These are phyloP conservation scores for Diuraphis noxia DNA, from an alignment of 1,140 invertebrate genomes.

Conservation along the genomic window DNA sequence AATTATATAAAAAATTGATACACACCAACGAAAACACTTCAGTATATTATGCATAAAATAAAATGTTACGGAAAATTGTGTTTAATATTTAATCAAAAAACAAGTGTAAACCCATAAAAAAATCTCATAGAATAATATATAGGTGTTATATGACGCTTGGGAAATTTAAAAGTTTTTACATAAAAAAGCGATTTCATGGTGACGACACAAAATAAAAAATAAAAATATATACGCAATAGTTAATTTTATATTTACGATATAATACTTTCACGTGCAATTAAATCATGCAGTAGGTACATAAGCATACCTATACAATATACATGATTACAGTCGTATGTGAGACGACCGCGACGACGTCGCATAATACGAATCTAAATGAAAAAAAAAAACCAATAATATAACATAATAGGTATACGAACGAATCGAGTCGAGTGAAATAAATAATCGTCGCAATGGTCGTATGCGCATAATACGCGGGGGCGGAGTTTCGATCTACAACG, in stretches of 20 bases:
- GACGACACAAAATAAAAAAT: not conserved
- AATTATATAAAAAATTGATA: not conserved
- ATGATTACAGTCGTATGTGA: not conserved
- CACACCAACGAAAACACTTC: not conserved
- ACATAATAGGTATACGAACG: not conserved
- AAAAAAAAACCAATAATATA: not conserved
- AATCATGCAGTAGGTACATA: not conserved
- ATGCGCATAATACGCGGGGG: not conserved
- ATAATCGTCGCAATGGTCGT: not conserved
- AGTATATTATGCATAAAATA: not conserved
- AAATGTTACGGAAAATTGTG: not conserved
- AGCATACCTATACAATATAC: not conserved
- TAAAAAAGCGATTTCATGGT: conserved; percentile 27
- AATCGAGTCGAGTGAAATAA: not conserved
- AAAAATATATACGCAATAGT: not conserved
- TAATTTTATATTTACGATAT: not conserved
- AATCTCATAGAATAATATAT: not conserved
- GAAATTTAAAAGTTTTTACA: conserved; percentile 42
- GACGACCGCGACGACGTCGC: not conserved
- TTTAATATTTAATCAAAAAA: conserved; percentile 39
- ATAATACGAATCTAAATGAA: not conserved
- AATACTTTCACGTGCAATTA: not conserved
- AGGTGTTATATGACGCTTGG: conserved; percentile 29
- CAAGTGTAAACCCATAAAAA: conserved; percentile 17
- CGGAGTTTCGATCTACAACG: not conserved